phyloP scores from a whole-genome alignment of 2,113 vertebrate genomes.

The Cheirogaleus medius region DNA sequence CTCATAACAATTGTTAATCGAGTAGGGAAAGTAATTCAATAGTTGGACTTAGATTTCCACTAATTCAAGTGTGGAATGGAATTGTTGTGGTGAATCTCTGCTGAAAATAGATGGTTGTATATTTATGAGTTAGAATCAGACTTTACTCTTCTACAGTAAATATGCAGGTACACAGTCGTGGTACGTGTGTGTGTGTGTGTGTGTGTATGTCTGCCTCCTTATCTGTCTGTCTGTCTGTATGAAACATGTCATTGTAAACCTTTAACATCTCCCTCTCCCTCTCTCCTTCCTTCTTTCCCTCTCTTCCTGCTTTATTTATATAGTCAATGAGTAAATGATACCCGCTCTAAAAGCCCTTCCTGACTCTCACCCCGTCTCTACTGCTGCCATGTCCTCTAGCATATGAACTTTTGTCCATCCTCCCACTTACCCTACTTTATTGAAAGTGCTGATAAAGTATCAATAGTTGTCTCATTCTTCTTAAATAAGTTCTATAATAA shows the following conservation, averaged over 20 bases:
- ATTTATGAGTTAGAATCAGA: neutral
- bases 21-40: slow-evolving; percentile 31
- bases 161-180: too few relatives aligned
- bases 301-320: neutral
- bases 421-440: neutral
- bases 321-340: neutral
- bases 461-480: neutral
- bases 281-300: neutral
- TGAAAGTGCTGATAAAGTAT: neutral
- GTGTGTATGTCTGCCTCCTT: neutral
- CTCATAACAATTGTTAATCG: slow-evolving; percentile 5
- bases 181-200: neutral
- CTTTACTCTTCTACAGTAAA: neutral
- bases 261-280: neutral
- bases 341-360: neutral
- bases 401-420: neutral
- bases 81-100: neutral
- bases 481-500: neutral
- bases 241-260: neutral
- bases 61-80: slow-evolving; percentile 14
- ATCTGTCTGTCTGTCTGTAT: neutral
- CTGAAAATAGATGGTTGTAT: neutral
- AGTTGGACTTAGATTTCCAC: neutral
- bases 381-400: neutral
- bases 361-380: neutral